Conservation (phyloP, 2,888 invertebrate genomes). For the Macaria liturata region DNA sequence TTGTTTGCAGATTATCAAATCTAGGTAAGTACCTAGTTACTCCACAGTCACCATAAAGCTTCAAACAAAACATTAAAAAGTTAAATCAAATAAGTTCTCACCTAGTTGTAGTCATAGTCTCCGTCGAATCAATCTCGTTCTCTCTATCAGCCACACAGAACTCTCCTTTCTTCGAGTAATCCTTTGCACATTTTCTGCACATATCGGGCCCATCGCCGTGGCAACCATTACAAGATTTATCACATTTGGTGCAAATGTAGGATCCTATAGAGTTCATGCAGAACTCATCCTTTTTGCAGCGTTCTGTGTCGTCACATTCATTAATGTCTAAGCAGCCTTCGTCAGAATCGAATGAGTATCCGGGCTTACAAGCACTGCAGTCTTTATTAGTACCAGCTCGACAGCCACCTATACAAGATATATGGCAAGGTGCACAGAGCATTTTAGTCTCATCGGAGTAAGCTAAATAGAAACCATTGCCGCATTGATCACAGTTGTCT, state of each 20-base stretch:
- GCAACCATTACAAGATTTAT: conserved; percentile 92
- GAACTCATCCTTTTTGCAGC: conserved; percentile 87
- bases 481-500: conserved; percentile 90
- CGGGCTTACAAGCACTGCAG: conserved; percentile 83
- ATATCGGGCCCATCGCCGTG: conserved; percentile 95
- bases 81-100: conserved; percentile 35
- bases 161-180: conserved; percentile 87
- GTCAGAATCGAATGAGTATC: conserved; percentile 89
- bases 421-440: conserved; percentile 91
- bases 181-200: conserved; percentile 91
- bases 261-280: conserved; percentile 96
- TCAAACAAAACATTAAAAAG: no score
- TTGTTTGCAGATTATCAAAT: no score
- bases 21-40: no score
- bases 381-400: conserved; percentile 88
- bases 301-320: conserved; percentile 87
- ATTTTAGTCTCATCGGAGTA: conserved; percentile 89
- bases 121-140: conserved; percentile 56
- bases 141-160: conserved; percentile 88
- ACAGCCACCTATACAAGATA: conserved; percentile 90
- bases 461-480: conserved; percentile 87
- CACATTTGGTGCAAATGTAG: conserved; percentile 91
- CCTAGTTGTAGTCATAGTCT: conserved; percentile 64
- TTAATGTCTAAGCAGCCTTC: conserved; percentile 93
- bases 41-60: no score